A percentile compares a stretch with the other conserved stretches of the same genome.
phyloP scores from a whole-genome alignment of 2,113 vertebrate genomes.

The Butastur rufipennis region DNA sequence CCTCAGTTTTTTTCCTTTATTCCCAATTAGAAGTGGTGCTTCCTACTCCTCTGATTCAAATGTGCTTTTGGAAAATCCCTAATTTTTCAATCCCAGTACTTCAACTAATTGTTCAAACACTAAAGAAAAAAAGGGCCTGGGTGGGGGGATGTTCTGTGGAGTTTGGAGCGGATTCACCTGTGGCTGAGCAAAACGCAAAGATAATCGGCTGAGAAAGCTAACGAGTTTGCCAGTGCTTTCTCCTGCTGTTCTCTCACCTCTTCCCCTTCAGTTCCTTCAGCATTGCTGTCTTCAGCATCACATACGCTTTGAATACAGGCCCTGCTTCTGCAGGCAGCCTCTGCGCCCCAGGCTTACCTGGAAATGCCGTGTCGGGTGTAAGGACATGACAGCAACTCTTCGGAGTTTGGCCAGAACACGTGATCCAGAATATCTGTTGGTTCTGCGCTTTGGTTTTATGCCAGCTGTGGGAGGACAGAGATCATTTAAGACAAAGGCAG shows the following conservation, averaged over 20 bases:
- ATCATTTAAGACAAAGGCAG: background rate
- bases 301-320: rapidly evolving
- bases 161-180: background rate
- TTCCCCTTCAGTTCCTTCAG: background rate
- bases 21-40: background rate
- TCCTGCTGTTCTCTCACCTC: background rate
- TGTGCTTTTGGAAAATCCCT: background rate
- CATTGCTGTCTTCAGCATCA: background rate
- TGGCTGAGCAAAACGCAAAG: background rate
- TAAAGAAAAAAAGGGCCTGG: background rate
- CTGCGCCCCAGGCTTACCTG: background rate
- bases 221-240: background rate
- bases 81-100: background rate
- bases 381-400: rapidly evolving
- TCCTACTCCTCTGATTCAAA: background rate
- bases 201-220: background rate
- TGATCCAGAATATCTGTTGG: rapidly evolving
- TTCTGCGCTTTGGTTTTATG: background rate
- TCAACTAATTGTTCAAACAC: background rate
- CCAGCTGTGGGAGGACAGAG: background rate
- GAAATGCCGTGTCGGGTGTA: rapidly evolving
- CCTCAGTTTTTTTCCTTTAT: background rate
- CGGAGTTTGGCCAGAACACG: background rate
- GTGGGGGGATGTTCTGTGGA: background rate
- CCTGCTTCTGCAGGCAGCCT: background rate